Evolutionary conservation across 2,797 vertebrate species (phyloP).

Genomic region (Darevskia nairensis): DNA sequence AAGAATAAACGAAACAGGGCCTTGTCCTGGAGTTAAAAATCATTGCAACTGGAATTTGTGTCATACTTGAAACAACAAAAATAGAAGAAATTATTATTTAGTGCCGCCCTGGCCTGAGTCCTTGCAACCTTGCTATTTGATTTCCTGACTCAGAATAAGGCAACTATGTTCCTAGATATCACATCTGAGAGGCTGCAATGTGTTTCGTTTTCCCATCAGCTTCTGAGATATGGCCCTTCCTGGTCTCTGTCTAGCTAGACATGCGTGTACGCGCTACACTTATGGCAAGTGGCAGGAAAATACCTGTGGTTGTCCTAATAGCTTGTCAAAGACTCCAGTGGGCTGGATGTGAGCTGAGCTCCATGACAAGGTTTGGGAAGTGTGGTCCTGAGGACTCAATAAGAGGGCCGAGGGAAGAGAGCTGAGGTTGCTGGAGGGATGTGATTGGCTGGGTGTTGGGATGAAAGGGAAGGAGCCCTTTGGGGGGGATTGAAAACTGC

Average conservation of each 20-base stretch:
- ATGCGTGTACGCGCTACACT: background rate
- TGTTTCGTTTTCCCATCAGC: background rate
- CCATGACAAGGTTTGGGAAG: background rate
- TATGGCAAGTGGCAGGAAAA: background rate
- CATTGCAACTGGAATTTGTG: no score
- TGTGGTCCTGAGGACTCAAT: background rate
- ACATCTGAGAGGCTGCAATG: background rate
- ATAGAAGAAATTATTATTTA: no score
- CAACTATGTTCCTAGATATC: background rate
- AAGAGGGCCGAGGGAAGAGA: background rate
- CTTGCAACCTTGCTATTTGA: no score
- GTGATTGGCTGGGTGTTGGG: background rate
- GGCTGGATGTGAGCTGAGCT: background rate
- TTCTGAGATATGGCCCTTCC: background rate
- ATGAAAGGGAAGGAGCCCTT: background rate
- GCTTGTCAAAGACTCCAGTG: background rate
- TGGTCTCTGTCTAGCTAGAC: background rate
- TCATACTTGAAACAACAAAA: no score
- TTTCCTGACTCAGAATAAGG: no score
- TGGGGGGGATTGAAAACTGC: background rate
- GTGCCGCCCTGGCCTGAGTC: no score
- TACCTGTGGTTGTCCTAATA: background rate
- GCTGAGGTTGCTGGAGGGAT: rapidly evolving
- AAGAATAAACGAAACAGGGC: no score
- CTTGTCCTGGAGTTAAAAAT: no score